Conservation (phyloP, 2,113 vertebrate genomes). For the Tauraco erythrolophus region DNA sequence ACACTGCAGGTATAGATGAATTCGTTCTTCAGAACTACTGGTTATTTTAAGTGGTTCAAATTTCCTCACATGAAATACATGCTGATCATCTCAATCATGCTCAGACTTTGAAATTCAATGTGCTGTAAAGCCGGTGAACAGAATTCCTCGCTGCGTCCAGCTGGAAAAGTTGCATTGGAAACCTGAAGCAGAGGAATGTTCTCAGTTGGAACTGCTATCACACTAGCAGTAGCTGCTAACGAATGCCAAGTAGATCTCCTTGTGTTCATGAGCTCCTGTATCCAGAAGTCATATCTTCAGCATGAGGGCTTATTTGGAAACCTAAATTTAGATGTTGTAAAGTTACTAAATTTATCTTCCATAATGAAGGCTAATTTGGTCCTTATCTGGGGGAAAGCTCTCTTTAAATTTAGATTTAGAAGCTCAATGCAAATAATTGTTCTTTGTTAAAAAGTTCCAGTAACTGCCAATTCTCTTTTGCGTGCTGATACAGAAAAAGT, state of each 20-base stretch:
- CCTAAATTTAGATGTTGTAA: background rate
- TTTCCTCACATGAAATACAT: background rate
- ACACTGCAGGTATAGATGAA: background rate
- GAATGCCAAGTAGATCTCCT: background rate
- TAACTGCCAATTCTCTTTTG: background rate
- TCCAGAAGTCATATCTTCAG: background rate
- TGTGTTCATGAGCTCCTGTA: background rate
- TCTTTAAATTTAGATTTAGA: constrained; percentile 13
- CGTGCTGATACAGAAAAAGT: background rate
- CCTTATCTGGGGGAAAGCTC: background rate
- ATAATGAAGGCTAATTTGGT: background rate
- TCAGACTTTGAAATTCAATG: background rate
- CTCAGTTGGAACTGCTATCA: background rate
- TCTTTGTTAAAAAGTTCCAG: constrained; percentile 21
- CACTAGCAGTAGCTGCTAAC: background rate
- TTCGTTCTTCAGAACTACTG: background rate
- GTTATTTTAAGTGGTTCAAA: background rate
- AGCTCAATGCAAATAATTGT: background rate
- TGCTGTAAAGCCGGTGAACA: background rate
- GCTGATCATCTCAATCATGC: background rate
- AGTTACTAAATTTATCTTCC: background rate
- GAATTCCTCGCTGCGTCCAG: background rate
- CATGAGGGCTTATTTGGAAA: background rate
- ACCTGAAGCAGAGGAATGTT: background rate
- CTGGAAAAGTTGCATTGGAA: accelerated